Evolutionary conservation across 1,140 invertebrate genomes (phyloP), one percentile per base, ranked within the genome.

Genomic region (Contarinia nasturtii): DNA sequence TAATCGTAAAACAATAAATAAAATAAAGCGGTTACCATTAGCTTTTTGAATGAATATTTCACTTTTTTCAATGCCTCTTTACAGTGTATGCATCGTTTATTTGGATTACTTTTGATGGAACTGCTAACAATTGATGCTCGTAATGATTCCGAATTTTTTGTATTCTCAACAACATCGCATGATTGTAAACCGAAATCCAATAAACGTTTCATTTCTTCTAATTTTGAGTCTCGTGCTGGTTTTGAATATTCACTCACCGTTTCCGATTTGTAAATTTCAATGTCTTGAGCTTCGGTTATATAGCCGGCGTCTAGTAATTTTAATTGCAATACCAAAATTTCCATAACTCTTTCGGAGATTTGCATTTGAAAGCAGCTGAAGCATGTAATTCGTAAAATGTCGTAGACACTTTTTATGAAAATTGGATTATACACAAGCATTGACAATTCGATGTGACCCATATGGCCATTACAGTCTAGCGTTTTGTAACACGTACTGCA

Each of bases 361-460:
- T 85, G 78, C 18, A 87, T 59, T 52, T 66, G 70, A 51, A 72
- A 77, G 55, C 86, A 91, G 45, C 69, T 65, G 10, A 83, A 57
- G 53, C 86, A 91, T 19, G 74, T 70, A 2, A 79, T 65, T 52
- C 73, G 74, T 20, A 89, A 67, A 15, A 89, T 56, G 0, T 67
- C 72, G 49, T 69, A 76, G 14, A 94, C 67, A 38, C 73, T 68
- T 59, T 79, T 81, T 43, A 86, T 81, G 57, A 92, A 89, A 27
- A 98, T 54, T 3, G 94, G 92, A 74, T 98, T 97, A 38, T 90
- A 80, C 1, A 93, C 81, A 7, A 87, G 77, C 3, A 96, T 63
- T 2, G 89, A 86, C n/a, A 99, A 66, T 49, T 82, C 79, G 50
- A 98, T 94, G 57, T 96, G 87, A 0, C 94, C 94, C 68, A 93